Evolutionary conservation across 1,140 invertebrate species (phyloP).

Genomic region (Pseudobourletiella spinata): DNA sequence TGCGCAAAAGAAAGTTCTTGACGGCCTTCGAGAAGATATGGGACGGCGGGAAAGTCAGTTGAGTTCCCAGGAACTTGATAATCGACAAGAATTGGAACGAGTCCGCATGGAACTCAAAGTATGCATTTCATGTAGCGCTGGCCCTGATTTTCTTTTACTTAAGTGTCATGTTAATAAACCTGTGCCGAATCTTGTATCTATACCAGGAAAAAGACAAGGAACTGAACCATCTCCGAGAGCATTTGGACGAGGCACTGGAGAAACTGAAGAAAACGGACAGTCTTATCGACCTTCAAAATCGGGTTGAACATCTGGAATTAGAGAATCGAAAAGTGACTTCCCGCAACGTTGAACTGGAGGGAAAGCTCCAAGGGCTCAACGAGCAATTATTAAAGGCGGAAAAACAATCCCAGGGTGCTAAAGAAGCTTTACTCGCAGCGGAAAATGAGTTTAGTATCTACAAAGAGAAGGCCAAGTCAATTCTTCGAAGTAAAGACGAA

Average conservation of each 20-base stretch:
- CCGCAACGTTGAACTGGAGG: slow-evolving; percentile 6
- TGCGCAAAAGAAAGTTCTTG: slow-evolving; percentile 3
- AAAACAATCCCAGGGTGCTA: slow-evolving; percentile 17
- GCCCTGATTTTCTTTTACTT: too few species aligned
- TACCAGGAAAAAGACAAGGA: slow-evolving; percentile 21
- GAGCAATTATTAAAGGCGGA: slow-evolving; percentile 1
- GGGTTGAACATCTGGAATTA: slow-evolving; percentile 22
- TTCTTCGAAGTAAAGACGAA: slow-evolving; percentile 32
- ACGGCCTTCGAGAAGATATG: slow-evolving; percentile 14
- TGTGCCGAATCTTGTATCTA: too few species aligned
- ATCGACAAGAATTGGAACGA: neutral
- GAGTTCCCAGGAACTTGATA: neutral
- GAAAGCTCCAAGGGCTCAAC: neutral
- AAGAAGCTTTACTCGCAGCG: slow-evolving; percentile 9
- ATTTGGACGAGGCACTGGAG: slow-evolving; percentile 20
- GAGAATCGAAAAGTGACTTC: slow-evolving; percentile 21
- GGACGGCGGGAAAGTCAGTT: neutral
- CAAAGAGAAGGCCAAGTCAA: slow-evolving; percentile 34
- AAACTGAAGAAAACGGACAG: slow-evolving; percentile 19
- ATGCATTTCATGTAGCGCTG: neutral
- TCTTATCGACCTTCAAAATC: slow-evolving; percentile 17
- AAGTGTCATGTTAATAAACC: too few species aligned
- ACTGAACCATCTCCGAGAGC: neutral
- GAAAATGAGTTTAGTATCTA: slow-evolving; percentile 28
- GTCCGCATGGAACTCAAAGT: neutral